phyloP scores from a whole-genome alignment of 2,113 vertebrate genomes.

The Oncorhynchus gorbuscha region DNA sequence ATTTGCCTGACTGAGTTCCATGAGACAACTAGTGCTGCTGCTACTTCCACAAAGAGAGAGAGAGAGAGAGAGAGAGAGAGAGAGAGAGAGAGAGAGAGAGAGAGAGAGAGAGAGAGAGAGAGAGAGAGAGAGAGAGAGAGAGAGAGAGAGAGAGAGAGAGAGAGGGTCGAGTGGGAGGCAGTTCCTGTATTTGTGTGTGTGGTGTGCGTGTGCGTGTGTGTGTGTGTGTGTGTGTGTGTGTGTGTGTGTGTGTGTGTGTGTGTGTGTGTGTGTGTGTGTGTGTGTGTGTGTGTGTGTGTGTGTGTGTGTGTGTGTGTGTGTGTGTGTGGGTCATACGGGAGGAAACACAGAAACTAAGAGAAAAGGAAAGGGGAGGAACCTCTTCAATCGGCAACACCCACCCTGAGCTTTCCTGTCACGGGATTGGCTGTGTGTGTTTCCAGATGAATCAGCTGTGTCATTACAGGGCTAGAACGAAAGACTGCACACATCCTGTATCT shows the following conservation, averaged over 20 bases:
- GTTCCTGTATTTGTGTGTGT: conserved; percentile 1
- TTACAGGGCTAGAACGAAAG: too few species aligned
- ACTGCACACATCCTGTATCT: too few species aligned
- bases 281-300: not conserved
- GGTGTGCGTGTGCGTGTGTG: not conserved
- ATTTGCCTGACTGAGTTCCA: not conserved
- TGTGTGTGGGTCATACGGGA: not conserved
- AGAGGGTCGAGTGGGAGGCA: conserved; percentile 46
- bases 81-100: conserved; percentile 44
- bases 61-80: conserved; percentile 52
- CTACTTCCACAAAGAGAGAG: conserved; percentile 56
- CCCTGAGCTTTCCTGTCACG: not conserved
- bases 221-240: not conserved
- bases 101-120: conserved; percentile 40
- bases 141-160: not conserved
- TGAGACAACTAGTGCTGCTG: conserved; percentile 40
- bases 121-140: not conserved
- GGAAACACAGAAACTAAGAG: not conserved
- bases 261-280: not conserved
- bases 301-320: not conserved
- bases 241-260: not conserved
- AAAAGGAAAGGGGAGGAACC: conserved; percentile 2
- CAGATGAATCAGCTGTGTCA: too few species aligned
- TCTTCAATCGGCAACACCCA: not conserved
- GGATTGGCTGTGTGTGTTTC: not conserved